These are phyloP conservation scores for Sesia bembeciformis DNA, from an alignment of 2,888 invertebrate genomes.

Conservation along the genomic window DNA sequence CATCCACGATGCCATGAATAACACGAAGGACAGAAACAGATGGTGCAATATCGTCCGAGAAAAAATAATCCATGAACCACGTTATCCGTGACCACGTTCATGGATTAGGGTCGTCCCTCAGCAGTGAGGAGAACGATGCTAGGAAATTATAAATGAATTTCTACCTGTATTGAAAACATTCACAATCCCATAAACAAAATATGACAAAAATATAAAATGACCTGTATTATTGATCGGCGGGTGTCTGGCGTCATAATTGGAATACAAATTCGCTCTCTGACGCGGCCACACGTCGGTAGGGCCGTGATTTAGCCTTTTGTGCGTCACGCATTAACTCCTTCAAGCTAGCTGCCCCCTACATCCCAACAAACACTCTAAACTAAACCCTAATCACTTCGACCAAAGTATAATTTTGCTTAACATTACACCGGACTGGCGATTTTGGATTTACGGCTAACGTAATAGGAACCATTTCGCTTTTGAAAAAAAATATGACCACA, in stretches of 20 bases:
- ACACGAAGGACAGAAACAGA: too few relatives aligned
- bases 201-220: constrained; percentile 9
- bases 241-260: constrained; percentile 61
- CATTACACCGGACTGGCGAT: constrained; percentile 28
- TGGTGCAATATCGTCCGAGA: too few relatives aligned
- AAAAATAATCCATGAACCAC: too few relatives aligned
- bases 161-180: too few relatives aligned
- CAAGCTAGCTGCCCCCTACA: constrained; percentile 48
- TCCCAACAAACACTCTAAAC: constrained; percentile 18
- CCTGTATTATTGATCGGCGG: constrained; percentile 28
- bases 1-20: too few relatives aligned
- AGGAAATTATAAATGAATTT: too few relatives aligned
- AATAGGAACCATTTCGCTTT: constrained; percentile 53
- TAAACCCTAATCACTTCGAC: constrained; percentile 23
- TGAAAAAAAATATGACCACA: constrained; percentile 18
- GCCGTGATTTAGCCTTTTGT: constrained; percentile 73
- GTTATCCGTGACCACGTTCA: too few relatives aligned
- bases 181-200: too few relatives aligned
- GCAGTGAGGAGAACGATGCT: too few relatives aligned
- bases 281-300: constrained; percentile 46
- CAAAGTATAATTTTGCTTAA: constrained; percentile 11
- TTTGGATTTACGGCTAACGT: constrained; percentile 47
- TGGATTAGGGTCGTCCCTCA: too few relatives aligned
- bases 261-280: constrained; percentile 72
- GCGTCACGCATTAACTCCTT: constrained; percentile 72